Base-by-base conservation (phyloP, 2,113 vertebrate genomes). In the Bos indicus region DNA sequence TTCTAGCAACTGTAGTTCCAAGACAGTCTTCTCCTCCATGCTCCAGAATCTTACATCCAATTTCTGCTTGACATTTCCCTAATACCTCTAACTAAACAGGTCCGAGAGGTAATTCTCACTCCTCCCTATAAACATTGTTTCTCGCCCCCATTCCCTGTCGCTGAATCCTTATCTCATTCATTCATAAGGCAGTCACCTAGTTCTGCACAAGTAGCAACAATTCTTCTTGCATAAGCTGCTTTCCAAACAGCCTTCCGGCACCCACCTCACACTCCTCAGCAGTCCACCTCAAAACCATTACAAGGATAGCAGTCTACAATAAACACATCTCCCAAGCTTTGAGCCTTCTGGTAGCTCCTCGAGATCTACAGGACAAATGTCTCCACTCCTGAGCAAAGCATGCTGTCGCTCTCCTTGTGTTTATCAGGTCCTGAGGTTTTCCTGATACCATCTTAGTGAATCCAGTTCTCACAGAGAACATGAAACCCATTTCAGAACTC, bases 371-470 rank as follows among this genome's bases (percentile, higher is more conserved):
- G 17, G 33, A 96, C 85, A 88, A 89, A 94, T 83, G 33, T 36
- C 23, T 87, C 7, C 13, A 25, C 78, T 80, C 23, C 36, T 94
- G 7, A 90, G 83, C 83, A 95, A 93, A 93, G 84, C 56, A 86
- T 59, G n/a, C 54, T 87, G 33, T 78, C 51, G 4, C 56, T 80
- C 19, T 81, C 71, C 86, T 87, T 52, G 8, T 43, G 19, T 74
- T 87, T 83, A 82, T 48, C 81, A 92, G 43, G n/a, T 78, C 54
- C 81, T 74, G 15, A 74, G 46, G 52, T 71, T 77, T 90, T 88
- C 33, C 82, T 96, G 82, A 97, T 54, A 60, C 40, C 64, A 88
- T 89, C 83, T 81, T 74, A 64, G 67, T 67, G n/a, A 95, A 90
- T 46, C 86, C n/a, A 36, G n/a, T 51, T 84, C 62, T 96, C 81